Base-by-base conservation (phyloP, 2,888 invertebrate genomes). In the Spodoptera exigua region DNA sequence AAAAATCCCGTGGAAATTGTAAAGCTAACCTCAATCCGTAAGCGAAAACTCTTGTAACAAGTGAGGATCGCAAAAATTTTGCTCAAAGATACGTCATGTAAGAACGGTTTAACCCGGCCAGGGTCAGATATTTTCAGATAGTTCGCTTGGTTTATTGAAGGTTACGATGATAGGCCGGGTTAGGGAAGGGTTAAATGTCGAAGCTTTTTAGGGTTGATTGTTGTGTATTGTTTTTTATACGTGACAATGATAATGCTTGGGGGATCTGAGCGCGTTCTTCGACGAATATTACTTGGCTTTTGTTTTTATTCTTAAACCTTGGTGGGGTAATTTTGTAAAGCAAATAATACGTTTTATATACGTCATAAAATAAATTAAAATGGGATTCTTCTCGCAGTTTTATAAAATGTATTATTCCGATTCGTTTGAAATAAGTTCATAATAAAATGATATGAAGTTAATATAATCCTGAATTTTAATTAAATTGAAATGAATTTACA, bases 71-170 rank as follows among this genome's bases (percentile, higher is more conserved):
- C 52, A 53, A 54, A 71, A 69, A 70, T 71, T 75, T 75, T 79
- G 76, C 79, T 83, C 80, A 79, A 81, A 85, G 84, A 82, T 83
- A 83, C 78, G 80, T 83, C 85, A 87, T 89, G 86, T 89, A 82
- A 81, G 81, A 80, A 85, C 81, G 83, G 87, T 86, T 89, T 86
- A 89, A 85, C 87, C 89, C 85, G 76, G 73, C 61, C 79, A 70
- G 82, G 86, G 88, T 87, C 86, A 87, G 65, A 75, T 75, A 70
- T 74, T 64, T 73, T 70, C 69, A n/a, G n/a, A n/a, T n/a, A n/a
- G n/a, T n/a, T n/a, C 72, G 72, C 79, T 70, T 78, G 80, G 76
- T 87, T 89, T 89, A 89, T 86, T 74, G 82, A 84, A 86, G 87
- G 77, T 84, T 84, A 80, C 74, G 76, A 80, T 86, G 87, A 87